Evolutionary conservation across 92 coral and sea anemone genomes (phyloP).

Genomic region (Plumapathes pennacea): DNA sequence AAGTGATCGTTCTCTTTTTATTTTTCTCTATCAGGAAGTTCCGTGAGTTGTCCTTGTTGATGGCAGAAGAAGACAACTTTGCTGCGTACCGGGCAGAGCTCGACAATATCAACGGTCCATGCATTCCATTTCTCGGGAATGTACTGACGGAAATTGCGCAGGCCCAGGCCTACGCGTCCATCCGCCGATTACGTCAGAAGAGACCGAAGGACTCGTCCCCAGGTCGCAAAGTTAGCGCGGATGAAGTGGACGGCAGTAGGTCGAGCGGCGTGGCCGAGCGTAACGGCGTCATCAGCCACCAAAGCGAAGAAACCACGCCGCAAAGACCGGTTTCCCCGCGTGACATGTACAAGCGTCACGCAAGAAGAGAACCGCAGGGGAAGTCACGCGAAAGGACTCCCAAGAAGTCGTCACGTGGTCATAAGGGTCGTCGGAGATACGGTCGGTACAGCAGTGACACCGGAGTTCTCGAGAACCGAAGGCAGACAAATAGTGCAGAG

Average conservation of each 20-base stretch:
- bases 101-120: slow-evolving; percentile 62
- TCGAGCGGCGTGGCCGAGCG: neutral
- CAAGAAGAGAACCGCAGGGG: slow-evolving; percentile 13
- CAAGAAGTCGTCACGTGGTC: slow-evolving; percentile 42
- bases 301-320: slow-evolving; percentile 15
- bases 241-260: neutral
- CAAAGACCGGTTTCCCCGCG: slow-evolving; percentile 16
- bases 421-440: slow-evolving; percentile 52
- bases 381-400: slow-evolving; percentile 27
- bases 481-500: slow-evolving; percentile 72
- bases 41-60: slow-evolving; percentile 82
- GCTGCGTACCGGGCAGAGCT: slow-evolving; percentile 79
- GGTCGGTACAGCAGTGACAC: slow-evolving; percentile 67
- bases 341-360: slow-evolving; percentile 15
- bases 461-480: slow-evolving; percentile 53
- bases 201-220: slow-evolving; percentile 18
- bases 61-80: slow-evolving; percentile 94
- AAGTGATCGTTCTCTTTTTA: too few species aligned
- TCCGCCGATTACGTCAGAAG: slow-evolving; percentile 52
- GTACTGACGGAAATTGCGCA: slow-evolving; percentile 97
- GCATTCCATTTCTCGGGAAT: slow-evolving; percentile 90
- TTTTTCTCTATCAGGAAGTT: too few species aligned
- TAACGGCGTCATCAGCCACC: slow-evolving; percentile 6
- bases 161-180: slow-evolving; percentile 80
- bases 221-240: too few species aligned